These are phyloP conservation scores for Calliopum simillimum DNA, from an alignment of 2,888 invertebrate species.

Conservation along the genomic window DNA sequence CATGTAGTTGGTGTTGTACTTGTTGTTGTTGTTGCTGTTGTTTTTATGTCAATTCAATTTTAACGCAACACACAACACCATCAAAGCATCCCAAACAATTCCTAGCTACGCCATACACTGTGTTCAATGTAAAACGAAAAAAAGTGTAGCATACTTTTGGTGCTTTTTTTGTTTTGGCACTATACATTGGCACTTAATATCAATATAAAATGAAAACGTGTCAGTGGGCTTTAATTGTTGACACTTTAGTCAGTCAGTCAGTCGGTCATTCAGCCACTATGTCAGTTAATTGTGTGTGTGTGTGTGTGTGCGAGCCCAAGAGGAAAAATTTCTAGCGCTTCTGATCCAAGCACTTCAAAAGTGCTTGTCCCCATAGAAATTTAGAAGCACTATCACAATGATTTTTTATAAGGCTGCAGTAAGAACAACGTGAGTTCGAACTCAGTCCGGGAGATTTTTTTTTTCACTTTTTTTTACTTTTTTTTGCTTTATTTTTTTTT, in stretches of 20 bases:
- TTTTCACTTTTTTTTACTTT: no score
- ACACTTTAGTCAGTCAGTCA: conserved; percentile 34
- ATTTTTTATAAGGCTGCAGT: no score
- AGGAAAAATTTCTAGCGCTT: no score
- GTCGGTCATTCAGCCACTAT: neutral
- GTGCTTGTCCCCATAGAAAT: no score
- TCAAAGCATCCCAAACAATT: conserved; percentile 2
- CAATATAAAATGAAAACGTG: conserved; percentile 52
- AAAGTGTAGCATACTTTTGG: neutral
- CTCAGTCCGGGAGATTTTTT: no score
- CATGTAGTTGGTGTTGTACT: neutral
- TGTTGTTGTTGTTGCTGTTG: conserved; percentile 18
- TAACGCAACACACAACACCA: neutral
- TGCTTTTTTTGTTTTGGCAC: conserved; percentile 16
- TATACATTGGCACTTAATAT: conserved; percentile 15
- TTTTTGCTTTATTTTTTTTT: no score
- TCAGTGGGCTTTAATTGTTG: conserved; percentile 54
- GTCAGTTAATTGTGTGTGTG: no score
- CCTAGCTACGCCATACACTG: neutral
- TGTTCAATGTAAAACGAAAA: neutral
- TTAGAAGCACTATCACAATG: no score
- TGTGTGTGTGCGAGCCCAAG: no score
- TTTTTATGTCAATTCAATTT: conserved; percentile 22
- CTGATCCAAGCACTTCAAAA: no score
- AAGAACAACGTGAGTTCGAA: no score